phyloP scores from a whole-genome alignment of 2,888 invertebrate genomes.

The Tetranychus piercei region DNA sequence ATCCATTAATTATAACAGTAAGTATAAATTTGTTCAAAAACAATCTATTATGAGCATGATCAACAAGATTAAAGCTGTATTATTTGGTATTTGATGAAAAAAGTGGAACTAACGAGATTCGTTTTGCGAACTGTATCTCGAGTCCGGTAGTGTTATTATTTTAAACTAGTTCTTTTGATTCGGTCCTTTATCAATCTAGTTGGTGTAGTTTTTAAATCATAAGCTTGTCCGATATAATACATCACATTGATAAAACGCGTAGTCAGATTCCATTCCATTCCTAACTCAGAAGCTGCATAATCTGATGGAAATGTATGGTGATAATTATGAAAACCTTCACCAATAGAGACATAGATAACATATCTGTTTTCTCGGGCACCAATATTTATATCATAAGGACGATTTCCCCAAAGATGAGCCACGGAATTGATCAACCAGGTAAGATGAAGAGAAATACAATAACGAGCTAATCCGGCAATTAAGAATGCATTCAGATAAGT shows the following conservation, averaged over 20 bases:
- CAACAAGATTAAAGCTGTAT: no score
- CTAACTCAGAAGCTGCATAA: slow-evolving; percentile 35
- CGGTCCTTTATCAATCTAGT: slow-evolving; percentile 21
- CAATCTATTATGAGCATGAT: no score
- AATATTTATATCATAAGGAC: slow-evolving; percentile 64
- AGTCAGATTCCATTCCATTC: slow-evolving; percentile 32
- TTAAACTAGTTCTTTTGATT: slow-evolving; percentile 10
- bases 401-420: slow-evolving; percentile 79
- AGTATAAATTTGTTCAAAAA: no score
- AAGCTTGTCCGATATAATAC: slow-evolving; percentile 33
- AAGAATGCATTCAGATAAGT: slow-evolving; percentile 56
- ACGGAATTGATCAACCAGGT: slow-evolving; percentile 88
- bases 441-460: slow-evolving; percentile 64
- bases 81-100: no score
- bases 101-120: no score
- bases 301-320: slow-evolving; percentile 35
- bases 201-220: slow-evolving; percentile 30
- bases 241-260: slow-evolving; percentile 34
- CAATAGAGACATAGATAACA: slow-evolving; percentile 32
- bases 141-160: neutral
- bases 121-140: no score
- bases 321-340: slow-evolving; percentile 31
- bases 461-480: slow-evolving; percentile 57
- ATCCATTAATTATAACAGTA: no score
- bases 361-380: slow-evolving; percentile 33